Percentiles rank a stretch among this genome's conserved stretches.
phyloP scores from a whole-genome alignment of 2,113 vertebrate genomes.

The Craseonycteris thonglongyai region DNA sequence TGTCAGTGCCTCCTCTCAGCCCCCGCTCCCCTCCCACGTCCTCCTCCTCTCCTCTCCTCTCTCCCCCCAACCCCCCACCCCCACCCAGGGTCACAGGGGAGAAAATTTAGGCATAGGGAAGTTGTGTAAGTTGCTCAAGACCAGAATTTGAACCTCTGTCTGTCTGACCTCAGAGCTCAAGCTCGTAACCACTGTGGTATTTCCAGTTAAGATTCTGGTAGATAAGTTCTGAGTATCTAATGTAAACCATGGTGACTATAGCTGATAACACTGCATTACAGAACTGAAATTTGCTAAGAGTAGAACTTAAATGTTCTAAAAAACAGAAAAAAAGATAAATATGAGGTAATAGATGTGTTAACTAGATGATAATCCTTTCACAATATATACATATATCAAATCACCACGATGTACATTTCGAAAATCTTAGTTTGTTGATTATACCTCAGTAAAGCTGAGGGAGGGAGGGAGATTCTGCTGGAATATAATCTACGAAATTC shows the following conservation, averaged over 20 bases:
- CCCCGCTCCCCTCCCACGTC: too few relatives aligned
- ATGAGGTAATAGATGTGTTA: neutral
- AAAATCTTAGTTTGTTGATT: neutral
- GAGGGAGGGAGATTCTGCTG: neutral
- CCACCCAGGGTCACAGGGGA: too few relatives aligned
- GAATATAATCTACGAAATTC: neutral
- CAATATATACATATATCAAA: neutral
- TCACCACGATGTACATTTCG: neutral
- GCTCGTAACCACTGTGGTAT: neutral
- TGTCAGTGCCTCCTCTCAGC: too few relatives aligned
- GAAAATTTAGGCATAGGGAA: neutral
- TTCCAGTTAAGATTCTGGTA: neutral
- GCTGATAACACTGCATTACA: neutral
- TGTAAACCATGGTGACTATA: neutral
- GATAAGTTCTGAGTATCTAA: neutral
- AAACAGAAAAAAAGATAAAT: neutral
- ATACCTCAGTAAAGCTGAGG: neutral
- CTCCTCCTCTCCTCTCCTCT: too few relatives aligned
- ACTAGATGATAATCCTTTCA: neutral
- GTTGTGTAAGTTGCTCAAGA: neutral
- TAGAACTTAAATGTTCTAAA: neutral
- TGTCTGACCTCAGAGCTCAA: neutral
- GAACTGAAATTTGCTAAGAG: neutral
- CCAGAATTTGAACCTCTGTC: neutral
- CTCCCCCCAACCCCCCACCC: too few relatives aligned